A percentile compares a stretch with the other conserved stretches of the same genome.
Conservation (phyloP, 2,113 vertebrate genomes). For the Aptenodytes forsteri region DNA sequence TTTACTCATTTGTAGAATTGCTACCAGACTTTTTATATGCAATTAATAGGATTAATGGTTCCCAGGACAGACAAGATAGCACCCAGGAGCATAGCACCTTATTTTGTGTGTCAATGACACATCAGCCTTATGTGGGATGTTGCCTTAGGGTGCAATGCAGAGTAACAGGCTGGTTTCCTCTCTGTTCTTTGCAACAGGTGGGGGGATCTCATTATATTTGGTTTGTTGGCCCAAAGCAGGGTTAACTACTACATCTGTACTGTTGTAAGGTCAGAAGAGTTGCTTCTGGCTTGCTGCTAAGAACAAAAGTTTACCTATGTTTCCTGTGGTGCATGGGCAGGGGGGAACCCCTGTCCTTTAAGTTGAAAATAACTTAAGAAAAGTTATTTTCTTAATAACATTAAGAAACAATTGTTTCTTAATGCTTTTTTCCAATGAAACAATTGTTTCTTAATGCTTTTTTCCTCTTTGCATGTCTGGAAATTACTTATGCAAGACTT, state of each 20-base stretch:
- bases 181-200: background rate
- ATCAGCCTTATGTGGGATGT: background rate
- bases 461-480: background rate
- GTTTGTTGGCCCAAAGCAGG: background rate
- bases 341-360: background rate
- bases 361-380: background rate
- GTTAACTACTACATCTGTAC: background rate
- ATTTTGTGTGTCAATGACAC: background rate
- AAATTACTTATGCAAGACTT: background rate
- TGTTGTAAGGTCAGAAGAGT: background rate
- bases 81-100: constrained; percentile 19
- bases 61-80: constrained; percentile 38
- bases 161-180: background rate
- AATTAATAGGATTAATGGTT: constrained; percentile 82
- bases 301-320: background rate
- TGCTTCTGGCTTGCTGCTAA: background rate
- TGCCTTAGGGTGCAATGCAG: background rate
- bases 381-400: too few species aligned
- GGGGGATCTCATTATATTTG: background rate
- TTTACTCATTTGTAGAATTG: constrained; percentile 85
- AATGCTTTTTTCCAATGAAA: background rate
- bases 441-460: background rate
- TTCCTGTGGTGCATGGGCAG: background rate
- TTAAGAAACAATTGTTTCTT: background rate
- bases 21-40: constrained; percentile 73